phyloP scores from a whole-genome alignment of 92 coral and sea anemone species.

The Epizoanthus illoricatus region DNA sequence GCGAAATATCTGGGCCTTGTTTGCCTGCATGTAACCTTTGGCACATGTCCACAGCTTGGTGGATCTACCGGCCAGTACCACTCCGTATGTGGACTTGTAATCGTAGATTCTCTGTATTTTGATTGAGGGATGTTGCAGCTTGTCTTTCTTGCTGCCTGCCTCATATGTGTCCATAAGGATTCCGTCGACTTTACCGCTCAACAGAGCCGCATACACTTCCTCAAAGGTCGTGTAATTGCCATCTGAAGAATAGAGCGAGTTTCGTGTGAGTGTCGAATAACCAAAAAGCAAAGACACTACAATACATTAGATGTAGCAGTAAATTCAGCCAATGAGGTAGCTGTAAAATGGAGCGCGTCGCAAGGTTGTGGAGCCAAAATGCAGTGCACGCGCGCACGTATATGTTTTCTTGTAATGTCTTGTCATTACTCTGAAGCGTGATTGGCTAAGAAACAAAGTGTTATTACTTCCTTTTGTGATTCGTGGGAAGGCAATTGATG shows the following conservation, averaged over 20 bases:
- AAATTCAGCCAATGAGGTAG: too few relatives aligned
- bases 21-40: constrained; percentile 58
- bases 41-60: constrained; percentile 65
- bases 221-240: constrained; percentile 58
- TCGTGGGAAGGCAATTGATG: too few relatives aligned
- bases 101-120: constrained; percentile 68
- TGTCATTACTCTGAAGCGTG: too few relatives aligned
- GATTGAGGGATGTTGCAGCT: constrained; percentile 46
- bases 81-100: constrained; percentile 69
- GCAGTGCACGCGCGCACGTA: too few relatives aligned
- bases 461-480: too few relatives aligned
- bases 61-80: constrained; percentile 75
- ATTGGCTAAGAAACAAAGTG: too few relatives aligned
- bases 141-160: constrained; percentile 65
- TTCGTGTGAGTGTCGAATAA: too few relatives aligned
- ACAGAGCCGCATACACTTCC: constrained; percentile 64
- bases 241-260: constrained; percentile 46
- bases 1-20: constrained; percentile 53
- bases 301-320: too few relatives aligned
- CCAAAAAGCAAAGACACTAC: too few relatives aligned
- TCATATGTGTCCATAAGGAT: constrained; percentile 77
- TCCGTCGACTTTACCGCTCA: constrained; percentile 59
- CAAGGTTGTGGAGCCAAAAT: too few relatives aligned
- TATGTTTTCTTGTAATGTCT: too few relatives aligned
- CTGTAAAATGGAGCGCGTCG: too few relatives aligned